Evolutionary conservation across 2,888 invertebrate species (phyloP).

Genomic region (Margaritifera margaritifera): DNA sequence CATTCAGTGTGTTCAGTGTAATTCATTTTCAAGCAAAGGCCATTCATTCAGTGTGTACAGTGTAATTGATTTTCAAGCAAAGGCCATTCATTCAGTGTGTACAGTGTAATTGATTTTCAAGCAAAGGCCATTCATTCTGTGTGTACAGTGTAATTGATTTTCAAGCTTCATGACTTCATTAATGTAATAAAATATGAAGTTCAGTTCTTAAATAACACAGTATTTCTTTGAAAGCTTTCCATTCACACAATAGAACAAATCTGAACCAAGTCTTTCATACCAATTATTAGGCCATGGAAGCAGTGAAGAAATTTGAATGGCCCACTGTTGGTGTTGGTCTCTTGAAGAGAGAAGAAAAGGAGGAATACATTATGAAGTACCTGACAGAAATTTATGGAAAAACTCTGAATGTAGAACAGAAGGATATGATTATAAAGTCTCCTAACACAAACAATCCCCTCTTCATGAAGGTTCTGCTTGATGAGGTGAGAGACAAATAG

Average conservation of each 20-base stretch:
- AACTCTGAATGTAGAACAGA: slow-evolving; percentile 53
- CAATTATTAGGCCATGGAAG: slow-evolving; percentile 46
- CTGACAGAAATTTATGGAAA: slow-evolving; percentile 58
- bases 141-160: too few relatives aligned
- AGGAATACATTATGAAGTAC: slow-evolving; percentile 54
- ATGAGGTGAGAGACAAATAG: slow-evolving; percentile 46
- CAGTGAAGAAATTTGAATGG: slow-evolving; percentile 42
- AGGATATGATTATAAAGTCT: slow-evolving; percentile 49
- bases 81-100: too few relatives aligned
- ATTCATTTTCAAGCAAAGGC: too few relatives aligned
- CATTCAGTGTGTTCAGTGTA: too few relatives aligned
- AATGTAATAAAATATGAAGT: too few relatives aligned
- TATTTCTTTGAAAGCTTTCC: too few relatives aligned
- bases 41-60: too few relatives aligned
- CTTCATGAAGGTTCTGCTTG: slow-evolving; percentile 55
- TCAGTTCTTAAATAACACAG: too few relatives aligned
- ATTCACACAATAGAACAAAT: neutral
- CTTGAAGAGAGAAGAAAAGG: slow-evolving; percentile 48
- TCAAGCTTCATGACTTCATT: too few relatives aligned
- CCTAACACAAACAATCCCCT: slow-evolving; percentile 58
- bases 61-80: too few relatives aligned
- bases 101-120: too few relatives aligned
- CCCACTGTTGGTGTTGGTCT: slow-evolving; percentile 50
- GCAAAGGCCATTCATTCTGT: too few relatives aligned
- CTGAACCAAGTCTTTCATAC: neutral